These are phyloP conservation scores for Epinephelus lanceolatus DNA, from an alignment of 2,113 vertebrate species.

Conservation along the genomic window DNA sequence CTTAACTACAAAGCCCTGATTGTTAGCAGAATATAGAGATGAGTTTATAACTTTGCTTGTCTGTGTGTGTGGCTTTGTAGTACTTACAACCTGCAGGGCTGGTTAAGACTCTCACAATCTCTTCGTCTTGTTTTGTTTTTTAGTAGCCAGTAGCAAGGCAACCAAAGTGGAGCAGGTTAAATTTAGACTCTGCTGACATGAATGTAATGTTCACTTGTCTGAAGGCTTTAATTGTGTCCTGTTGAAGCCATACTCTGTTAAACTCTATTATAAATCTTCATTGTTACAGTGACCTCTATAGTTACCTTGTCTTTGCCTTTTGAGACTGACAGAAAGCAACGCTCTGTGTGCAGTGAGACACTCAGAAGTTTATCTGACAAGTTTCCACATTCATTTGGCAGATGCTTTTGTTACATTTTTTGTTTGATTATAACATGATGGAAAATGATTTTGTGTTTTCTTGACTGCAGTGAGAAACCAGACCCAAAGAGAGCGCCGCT, in stretches of 20 bases:
- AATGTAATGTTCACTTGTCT: not conserved
- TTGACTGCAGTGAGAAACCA: conserved; percentile 81
- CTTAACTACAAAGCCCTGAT: no score
- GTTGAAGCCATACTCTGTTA: not conserved
- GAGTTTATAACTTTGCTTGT: no score
- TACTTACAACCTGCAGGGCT: no score
- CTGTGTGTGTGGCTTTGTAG: no score
- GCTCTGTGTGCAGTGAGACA: not conserved
- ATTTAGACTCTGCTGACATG: not conserved
- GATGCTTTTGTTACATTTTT: not conserved
- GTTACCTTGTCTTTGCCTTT: no score
- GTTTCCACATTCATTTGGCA: not conserved
- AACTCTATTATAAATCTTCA: not conserved
- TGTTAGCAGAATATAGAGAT: no score
- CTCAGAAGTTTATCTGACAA: not conserved
- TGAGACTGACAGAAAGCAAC: no score
- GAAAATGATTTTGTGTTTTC: not conserved
- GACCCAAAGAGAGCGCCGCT: conserved; percentile 83
- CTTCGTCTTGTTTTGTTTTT: no score
- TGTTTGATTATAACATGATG: not conserved
- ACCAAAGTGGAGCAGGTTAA: no score
- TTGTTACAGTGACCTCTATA: not conserved
- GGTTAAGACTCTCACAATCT: no score
- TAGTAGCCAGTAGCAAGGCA: no score
- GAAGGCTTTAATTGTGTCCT: not conserved